Base-by-base conservation (phyloP, 2,888 invertebrate genomes). In the Megaustenia siamemsis region DNA sequence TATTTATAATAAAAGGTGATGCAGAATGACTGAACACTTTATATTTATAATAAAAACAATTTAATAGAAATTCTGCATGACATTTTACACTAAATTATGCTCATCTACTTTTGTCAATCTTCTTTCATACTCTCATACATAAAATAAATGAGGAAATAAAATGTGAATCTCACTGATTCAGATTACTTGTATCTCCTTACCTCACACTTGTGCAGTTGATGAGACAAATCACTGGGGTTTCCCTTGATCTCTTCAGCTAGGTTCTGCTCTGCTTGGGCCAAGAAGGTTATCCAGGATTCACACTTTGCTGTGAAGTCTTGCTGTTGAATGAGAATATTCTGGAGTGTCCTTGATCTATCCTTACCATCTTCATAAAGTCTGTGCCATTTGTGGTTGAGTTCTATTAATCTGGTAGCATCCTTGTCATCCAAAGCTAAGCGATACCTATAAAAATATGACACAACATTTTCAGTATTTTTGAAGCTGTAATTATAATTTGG, bases 291-390 rank as follows among this genome's bases (percentile, higher is more conserved):
- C 93, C 93, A 93, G 35, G 90, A 90, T 60, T 92, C 90, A 88
- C 93, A 93, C 85, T 93, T 93, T 78, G 92, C 87, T 3, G 90
- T 90, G 88, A 93, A 93, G 88, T 92, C 92, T 83, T 93, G 93
- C 60, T 92, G 92, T 75, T 91, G 87, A 77, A 93, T 86, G 63
- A 93, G 86, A 76, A 89, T 87, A 1, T 90, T 89, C 85, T 93
- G 93, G 28, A 93, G 85, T 18, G 87, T 87, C 78, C 90, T 90
- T 86, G 89, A 90, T 28, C 91, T 86, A 76, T 92, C 92, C 49
- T 88, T 88, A 1, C 91, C 88, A 75, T 90, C 90, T 18, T 87
- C 87, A 40, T 89, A 87, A 73, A 92, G 84, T 4, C 88, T 80
- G 82, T 93, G 90, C 93, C 93, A 93, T 71, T 88, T 89, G 83